Evolutionary conservation across 2,888 invertebrate species (phyloP), one percentile per base, ranked within the genome.

Genomic region (Eucriotettix oculatus): DNA sequence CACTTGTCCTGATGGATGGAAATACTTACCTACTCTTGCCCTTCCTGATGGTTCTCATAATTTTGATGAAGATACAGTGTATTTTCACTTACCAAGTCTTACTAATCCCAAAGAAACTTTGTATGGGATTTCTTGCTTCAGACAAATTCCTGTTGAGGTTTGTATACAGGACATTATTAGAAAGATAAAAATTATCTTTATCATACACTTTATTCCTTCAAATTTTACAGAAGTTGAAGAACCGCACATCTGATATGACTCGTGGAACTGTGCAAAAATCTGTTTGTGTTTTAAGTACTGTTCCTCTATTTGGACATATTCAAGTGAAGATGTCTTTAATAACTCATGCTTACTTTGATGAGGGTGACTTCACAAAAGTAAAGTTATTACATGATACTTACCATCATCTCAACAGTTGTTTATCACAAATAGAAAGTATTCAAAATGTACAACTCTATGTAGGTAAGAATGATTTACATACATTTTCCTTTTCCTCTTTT

Each of bases 31-130:
- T n/a, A 94, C 97, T 0, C 75, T 98, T 57, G 96, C 97, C 1
- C 75, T 99, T 64, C 98, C 98, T 12, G 99, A 99, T 79, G 98
- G 98, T 52, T 95, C 97, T 12, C 99, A 99, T 71, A 98, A 99
- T 76, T 95, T 86, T 71, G 82, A 89, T 60, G 87, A 93, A 69
- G 98, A 99, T 70, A 93, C 95, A 0, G 91, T 97, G 65, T 98
- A 87, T 76, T 99, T 99, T 73, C 92, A 95, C 73, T 78, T 99
- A 63, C 97, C 97, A 44, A 90, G 94, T 67, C 77, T 91, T 54
- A 83, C 82, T 57, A 86, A 91, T 70, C 87, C 91, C 9, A 84
- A 85, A 60, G 82, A 85, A 67, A 93, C 93, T 57, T 86, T 98
- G 12, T 99, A 88, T 78, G 97, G 97, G 42, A 87, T 99, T 62